phyloP scores from a whole-genome alignment of 2,888 invertebrate genomes.

The Cheilosia variabilis region DNA sequence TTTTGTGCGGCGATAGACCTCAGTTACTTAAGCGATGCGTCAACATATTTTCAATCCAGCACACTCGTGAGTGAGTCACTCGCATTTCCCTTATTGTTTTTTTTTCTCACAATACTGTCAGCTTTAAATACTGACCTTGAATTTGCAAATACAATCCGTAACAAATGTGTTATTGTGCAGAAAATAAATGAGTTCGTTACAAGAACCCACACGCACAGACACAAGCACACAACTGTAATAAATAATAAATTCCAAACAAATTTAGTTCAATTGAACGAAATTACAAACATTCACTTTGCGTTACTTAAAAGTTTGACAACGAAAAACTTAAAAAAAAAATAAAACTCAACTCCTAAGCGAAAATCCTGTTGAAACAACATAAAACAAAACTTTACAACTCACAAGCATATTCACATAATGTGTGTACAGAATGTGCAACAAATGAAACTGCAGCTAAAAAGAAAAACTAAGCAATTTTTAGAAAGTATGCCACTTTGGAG shows the following conservation, averaged over 20 bases:
- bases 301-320: background rate
- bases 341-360: conserved; percentile 2
- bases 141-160: too few species aligned
- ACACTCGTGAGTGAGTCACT: too few species aligned
- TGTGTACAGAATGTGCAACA: background rate
- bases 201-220: too few species aligned
- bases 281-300: background rate
- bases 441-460: conserved; percentile 40
- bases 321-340: background rate
- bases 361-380: conserved; percentile 46
- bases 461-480: conserved; percentile 70
- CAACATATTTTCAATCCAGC: too few species aligned
- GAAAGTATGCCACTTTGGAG: conserved; percentile 69
- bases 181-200: too few species aligned
- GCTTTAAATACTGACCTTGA: too few species aligned
- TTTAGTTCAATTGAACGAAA: conserved; percentile 47
- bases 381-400: conserved; percentile 18
- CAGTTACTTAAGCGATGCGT: too few species aligned
- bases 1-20: too few species aligned
- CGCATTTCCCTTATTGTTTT: too few species aligned
- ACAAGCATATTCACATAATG: background rate
- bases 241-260: conserved; percentile 9
- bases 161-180: too few species aligned
- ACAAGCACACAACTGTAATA: background rate
- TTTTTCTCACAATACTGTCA: too few species aligned